phyloP scores from a whole-genome alignment of 2,888 invertebrate species.

The Blomia tropicalis region DNA sequence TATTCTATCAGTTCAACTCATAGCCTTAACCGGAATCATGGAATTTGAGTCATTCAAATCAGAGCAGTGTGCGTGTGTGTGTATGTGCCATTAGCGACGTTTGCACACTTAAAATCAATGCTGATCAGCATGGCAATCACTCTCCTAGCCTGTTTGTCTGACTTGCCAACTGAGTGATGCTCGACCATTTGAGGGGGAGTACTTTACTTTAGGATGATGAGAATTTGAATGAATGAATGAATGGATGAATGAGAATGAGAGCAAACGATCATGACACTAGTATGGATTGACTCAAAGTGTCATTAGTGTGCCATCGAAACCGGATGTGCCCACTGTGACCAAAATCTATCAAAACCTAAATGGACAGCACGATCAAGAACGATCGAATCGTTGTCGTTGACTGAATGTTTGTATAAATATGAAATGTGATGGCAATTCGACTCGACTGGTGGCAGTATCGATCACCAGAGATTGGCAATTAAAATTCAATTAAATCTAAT shows the following conservation, averaged over 20 bases:
- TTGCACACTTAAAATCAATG: not conserved
- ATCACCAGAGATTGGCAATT: not conserved
- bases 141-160: not conserved
- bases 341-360: not conserved
- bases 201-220: too few species aligned
- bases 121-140: not conserved
- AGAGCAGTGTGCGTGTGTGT: too few species aligned
- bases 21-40: not conserved
- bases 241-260: too few species aligned
- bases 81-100: too few species aligned
- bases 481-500: constrained; percentile 11
- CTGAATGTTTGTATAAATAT: too few species aligned
- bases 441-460: not conserved
- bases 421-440: too few species aligned
- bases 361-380: not conserved
- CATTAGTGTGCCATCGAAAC: not conserved
- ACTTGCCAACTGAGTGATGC: not conserved
- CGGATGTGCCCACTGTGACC: constrained; percentile 6
- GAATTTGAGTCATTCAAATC: too few species aligned
- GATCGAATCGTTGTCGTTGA: not conserved
- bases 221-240: too few species aligned
- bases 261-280: too few species aligned
- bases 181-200: too few species aligned
- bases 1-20: not conserved
- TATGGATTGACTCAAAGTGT: too few species aligned